phyloP scores from a whole-genome alignment of 2,113 vertebrate genomes.

The Amblyopsis rosae region DNA sequence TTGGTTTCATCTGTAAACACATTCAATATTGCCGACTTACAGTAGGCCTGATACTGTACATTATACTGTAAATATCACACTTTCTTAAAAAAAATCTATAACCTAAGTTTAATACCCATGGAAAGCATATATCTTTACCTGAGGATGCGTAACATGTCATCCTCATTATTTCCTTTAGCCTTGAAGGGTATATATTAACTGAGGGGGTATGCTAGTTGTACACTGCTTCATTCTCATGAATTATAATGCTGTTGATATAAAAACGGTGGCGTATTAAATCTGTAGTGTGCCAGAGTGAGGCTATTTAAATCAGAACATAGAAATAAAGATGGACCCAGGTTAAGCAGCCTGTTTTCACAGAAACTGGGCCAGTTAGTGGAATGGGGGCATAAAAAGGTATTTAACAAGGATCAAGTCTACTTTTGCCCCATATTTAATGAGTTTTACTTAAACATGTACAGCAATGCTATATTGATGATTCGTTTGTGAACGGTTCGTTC shows the following conservation, averaged over 20 bases:
- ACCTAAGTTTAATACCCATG: conserved; percentile 2
- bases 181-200: conserved; percentile 44
- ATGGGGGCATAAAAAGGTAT: conserved; percentile 61
- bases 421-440: conserved; percentile 55
- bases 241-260: conserved; percentile 60
- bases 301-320: conserved; percentile 56
- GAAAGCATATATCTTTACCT: conserved; percentile 43
- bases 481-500: too few species aligned
- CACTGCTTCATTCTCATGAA: conserved; percentile 50
- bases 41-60: too few species aligned
- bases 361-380: conserved; percentile 74
- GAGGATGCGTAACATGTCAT: conserved; percentile 30
- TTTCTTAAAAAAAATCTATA: conserved; percentile 1
- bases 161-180: conserved; percentile 55
- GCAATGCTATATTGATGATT: not conserved
- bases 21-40: too few species aligned
- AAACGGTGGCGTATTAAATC: conserved; percentile 54
- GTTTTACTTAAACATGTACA: conserved; percentile 48
- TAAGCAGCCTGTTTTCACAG: conserved; percentile 77
- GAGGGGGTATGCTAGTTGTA: conserved; percentile 42
- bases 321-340: conserved; percentile 71
- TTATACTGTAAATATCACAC: too few species aligned
- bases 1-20: too few species aligned
- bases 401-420: conserved; percentile 65
- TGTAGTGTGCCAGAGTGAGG: conserved; percentile 47